phyloP scores from a whole-genome alignment of 2,113 vertebrate genomes.

The Neodon shergylaensis region DNA sequence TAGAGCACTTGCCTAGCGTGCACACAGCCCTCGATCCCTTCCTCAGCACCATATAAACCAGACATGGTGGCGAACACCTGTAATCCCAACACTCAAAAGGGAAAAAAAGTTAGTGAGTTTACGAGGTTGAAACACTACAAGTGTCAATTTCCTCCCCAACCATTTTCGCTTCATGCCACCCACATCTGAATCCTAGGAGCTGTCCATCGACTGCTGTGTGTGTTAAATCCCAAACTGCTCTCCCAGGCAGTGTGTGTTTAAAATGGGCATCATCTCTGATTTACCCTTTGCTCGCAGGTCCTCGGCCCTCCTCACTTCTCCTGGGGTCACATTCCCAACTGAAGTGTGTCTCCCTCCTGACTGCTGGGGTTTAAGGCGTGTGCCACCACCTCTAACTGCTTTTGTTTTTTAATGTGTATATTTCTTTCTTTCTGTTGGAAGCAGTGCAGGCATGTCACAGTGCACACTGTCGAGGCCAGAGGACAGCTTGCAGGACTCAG shows the following conservation, averaged over 20 bases:
- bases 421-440: background rate
- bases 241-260: background rate
- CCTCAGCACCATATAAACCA: background rate
- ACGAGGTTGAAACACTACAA: background rate
- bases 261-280: background rate
- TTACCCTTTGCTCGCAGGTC: background rate
- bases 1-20: background rate
- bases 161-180: background rate
- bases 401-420: background rate
- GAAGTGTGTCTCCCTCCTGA: background rate
- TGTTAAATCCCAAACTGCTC: too few relatives aligned
- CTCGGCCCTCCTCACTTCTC: fast-evolving
- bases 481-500: background rate
- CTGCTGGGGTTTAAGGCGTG: background rate
- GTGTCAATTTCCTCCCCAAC: background rate
- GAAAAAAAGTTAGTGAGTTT: background rate
- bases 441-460: background rate
- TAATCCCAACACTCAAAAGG: background rate
- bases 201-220: background rate
- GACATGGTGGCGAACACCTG: too few relatives aligned
- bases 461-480: background rate
- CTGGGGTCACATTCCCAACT: too few relatives aligned
- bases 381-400: background rate
- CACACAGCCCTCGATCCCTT: too few relatives aligned
- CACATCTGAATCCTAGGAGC: too few relatives aligned